Conservation (phyloP, 2,113 vertebrate genomes). For the Phoenicopterus ruber region DNA sequence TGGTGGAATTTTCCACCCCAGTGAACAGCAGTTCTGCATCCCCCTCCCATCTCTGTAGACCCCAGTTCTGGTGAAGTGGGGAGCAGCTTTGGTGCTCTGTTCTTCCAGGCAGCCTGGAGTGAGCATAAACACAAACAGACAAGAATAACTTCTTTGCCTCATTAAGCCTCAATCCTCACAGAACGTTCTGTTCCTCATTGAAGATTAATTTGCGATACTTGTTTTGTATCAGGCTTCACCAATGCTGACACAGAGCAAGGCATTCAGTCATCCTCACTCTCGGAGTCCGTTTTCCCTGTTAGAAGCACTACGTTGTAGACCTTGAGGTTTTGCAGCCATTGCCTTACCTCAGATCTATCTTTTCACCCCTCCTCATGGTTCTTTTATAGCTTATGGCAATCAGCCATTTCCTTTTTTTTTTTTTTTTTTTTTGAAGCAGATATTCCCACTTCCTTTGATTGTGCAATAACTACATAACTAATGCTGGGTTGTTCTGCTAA, state of each 20-base stretch:
- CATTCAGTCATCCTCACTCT: background rate
- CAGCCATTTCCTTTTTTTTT: background rate
- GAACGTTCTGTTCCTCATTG: background rate
- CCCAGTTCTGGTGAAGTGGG: background rate
- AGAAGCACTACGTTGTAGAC: background rate
- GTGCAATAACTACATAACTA: background rate
- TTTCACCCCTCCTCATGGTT: background rate
- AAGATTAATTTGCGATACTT: background rate
- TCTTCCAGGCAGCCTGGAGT: background rate
- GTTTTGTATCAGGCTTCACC: background rate
- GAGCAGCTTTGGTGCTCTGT: background rate
- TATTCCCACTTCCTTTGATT: background rate
- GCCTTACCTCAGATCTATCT: background rate
- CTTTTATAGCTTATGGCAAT: background rate
- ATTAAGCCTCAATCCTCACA: background rate
- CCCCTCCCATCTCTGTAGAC: background rate
- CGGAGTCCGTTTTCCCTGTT: rapidly evolving
- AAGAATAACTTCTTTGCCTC: background rate
- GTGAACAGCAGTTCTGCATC: background rate
- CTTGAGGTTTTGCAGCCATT: background rate
- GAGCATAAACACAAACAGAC: background rate
- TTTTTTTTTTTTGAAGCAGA: background rate
- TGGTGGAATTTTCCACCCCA: background rate
- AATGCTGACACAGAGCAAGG: background rate
- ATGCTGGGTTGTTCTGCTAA: background rate